Evolutionary conservation across 2,797 vertebrate genomes (phyloP), one percentile per base, ranked within the genome.

Genomic region (Propithecus perrieri): DNA sequence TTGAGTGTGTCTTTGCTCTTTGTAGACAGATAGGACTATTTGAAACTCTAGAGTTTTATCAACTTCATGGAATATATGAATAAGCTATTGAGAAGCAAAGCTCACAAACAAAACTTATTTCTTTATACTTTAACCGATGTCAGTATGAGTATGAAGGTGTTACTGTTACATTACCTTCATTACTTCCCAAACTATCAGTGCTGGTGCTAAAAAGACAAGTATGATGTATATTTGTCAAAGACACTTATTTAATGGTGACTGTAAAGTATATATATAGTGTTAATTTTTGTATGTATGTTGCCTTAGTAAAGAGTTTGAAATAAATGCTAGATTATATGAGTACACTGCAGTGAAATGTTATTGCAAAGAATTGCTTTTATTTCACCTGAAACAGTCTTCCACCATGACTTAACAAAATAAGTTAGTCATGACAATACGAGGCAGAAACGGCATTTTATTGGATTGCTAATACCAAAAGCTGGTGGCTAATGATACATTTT

Each of bases 321-420:
- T 57, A 97, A 98, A 98, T 72, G 20, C 0, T 96, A 79, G 92
- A 89, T 96, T 97, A 92, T 81, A 38, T 63, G 91, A 85, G 79
- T 48, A 84, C 2, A 28, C 4, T 55, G 13, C 74, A 80, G 85
- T 89, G 50, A 98, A 97, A 85, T 91, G 94, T 95, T 97, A 90
- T 91, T 97, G 30, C 89, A 75, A 89, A 15, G 6, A 97, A 67
- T 22, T 38, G 80, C 63, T 93, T 38, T 96, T 98, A 95, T 97
- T 98, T 97, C 96, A 35, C 28, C 81, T 95, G 80, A 97, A 97
- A 97, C 46, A 72, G 26, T 97, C 91, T 90, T 97, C 59, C 81
- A 97, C 96, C 67, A 28, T 92, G 59, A 75, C 48, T 96, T 98
- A 97, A 93, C 48, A 91, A 97, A 98, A 95, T 41, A 75, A 96